Base-by-base conservation (phyloP, 2,113 vertebrate species). In the Oreocharis arfaki region DNA sequence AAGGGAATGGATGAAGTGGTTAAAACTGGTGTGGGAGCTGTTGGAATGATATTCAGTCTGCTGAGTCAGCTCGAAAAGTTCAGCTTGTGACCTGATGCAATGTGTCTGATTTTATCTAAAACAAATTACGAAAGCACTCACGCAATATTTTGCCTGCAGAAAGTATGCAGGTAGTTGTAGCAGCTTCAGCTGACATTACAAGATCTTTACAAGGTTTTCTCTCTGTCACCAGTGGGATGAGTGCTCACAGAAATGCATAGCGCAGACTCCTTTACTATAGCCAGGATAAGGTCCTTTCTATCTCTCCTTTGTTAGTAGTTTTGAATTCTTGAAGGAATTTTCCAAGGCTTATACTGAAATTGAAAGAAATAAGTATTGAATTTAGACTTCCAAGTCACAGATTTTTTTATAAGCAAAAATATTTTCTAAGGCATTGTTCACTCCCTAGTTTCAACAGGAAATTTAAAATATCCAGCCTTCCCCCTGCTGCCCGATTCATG, bases 401-500 rank as follows among this genome's bases (percentile, higher is more conserved):
- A 37, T 17, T 7, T 60, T 41, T 49, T 79, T 30, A 49, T 33
- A 20, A 71, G 10, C 2, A 57, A 70, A 44, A 15, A 16, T 39
- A 27, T 68, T 50, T 87, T 80, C 37, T 64, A 28, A 56, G 21
- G 6, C 11, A 17, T 67, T 57, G 9, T 30, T 82, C 13, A 69
- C 8, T 68, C 15, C 26, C 3, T 35, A 23, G 4, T 81, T 61
- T 53, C 27, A 69, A 28, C 13, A 13, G 8, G 13, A 84, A 77
- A 73, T 65, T 49, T 28, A 28, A 75, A 52, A 52, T 46, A 81
- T 16, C 65, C 14, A 47, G 0, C 3, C 6, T 53, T 49, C 5
- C 3, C 5, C 13, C 3, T 46, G 1, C 7, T 22, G 5, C 7
- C 7, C 3, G 17, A 32, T 37, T n/a, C 11, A 42, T 33, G 30